Conservation (phyloP, 2,888 invertebrate species). For the Conistra vaccinii region DNA sequence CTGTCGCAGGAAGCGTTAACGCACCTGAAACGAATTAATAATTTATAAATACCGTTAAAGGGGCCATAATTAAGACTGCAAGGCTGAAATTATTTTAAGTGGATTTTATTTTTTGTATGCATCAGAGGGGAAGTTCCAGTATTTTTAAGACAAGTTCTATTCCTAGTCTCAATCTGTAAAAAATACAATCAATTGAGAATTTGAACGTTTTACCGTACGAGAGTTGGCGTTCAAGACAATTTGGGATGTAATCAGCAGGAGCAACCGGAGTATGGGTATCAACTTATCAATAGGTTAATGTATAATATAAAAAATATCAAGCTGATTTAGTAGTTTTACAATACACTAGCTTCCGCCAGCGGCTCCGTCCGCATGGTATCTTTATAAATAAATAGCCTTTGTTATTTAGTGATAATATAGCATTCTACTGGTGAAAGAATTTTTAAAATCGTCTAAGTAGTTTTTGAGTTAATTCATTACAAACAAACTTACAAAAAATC, state of each 20-base stretch:
- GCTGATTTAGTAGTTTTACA: too few species aligned
- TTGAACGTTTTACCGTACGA: not conserved
- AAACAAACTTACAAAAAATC: too few species aligned
- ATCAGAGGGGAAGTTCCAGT: not conserved
- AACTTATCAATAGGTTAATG: not conserved
- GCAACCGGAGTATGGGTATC: not conserved
- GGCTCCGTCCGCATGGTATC: too few species aligned
- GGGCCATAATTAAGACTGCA: not conserved
- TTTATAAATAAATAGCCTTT: too few species aligned
- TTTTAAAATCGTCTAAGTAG: too few species aligned
- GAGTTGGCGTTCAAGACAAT: not conserved
- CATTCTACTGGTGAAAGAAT: too few species aligned
- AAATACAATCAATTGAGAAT: not conserved
- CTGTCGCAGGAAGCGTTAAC: not conserved
- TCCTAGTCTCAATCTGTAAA: not conserved
- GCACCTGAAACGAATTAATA: conserved; percentile 9
- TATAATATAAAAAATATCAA: too few species aligned
- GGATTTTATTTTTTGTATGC: not conserved
- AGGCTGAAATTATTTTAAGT: not conserved
- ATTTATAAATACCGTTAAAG: conserved; percentile 8
- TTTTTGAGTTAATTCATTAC: too few species aligned
- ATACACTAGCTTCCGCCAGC: too few species aligned
- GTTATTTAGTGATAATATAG: too few species aligned
- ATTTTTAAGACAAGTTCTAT: not conserved
- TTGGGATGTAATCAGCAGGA: too few species aligned